phyloP scores from a whole-genome alignment of 1,140 invertebrate species.

The Aricia agestis region DNA sequence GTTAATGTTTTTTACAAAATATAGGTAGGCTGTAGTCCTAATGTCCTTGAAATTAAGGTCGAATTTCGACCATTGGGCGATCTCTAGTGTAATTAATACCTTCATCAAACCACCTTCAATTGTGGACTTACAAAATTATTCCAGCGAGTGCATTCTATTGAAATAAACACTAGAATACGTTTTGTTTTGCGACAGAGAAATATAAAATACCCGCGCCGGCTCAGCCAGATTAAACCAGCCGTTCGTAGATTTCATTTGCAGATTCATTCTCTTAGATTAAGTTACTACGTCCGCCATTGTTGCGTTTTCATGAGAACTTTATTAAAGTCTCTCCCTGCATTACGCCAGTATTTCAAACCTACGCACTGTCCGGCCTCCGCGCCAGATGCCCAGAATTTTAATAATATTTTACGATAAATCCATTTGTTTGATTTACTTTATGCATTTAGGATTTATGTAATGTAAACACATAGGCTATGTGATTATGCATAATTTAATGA shows the following conservation, averaged over 20 bases:
- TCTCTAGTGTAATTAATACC: not conserved
- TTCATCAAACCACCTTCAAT: not conserved
- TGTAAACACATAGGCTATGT: too few species aligned
- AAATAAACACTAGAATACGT: conserved; percentile 22
- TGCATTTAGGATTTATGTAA: not conserved
- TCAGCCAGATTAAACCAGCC: conserved; percentile 48
- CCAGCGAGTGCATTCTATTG: conserved; percentile 11
- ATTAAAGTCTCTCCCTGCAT: conserved; percentile 55
- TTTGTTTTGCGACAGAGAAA: conserved; percentile 26
- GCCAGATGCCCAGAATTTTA: not conserved
- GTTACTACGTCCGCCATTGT: conserved; percentile 60
- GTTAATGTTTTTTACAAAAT: too few species aligned
- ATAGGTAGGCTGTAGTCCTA: too few species aligned
- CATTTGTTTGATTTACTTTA: not conserved
- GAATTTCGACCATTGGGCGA: too few species aligned
- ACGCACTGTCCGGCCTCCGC: conserved; percentile 30
- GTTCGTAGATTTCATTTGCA: conserved; percentile 61
- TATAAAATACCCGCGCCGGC: conserved; percentile 32
- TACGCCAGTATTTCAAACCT: conserved; percentile 46
- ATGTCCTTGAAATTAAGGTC: too few species aligned
- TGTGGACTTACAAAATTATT: not conserved
- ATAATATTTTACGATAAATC: not conserved
- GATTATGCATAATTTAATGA: too few species aligned
- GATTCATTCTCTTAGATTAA: conserved; percentile 67
- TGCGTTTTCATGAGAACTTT: conserved; percentile 60